Conservation (phyloP, 2,888 invertebrate genomes). For the Hydroisotoma schaefferi region DNA sequence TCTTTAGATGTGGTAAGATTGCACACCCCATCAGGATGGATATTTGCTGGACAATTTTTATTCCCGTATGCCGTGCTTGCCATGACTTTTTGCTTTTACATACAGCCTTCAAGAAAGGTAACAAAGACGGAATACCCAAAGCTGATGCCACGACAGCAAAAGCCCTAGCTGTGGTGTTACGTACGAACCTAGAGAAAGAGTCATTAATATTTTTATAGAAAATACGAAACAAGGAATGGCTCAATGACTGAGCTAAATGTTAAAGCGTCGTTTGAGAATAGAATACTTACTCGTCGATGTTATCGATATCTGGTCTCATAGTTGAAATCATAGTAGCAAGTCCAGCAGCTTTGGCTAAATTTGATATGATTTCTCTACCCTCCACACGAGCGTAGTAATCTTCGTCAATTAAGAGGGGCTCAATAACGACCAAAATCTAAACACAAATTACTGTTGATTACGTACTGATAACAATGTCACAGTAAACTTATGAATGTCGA, state of each 20-base stretch:
- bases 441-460: conserved; percentile 25
- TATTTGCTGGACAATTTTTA: conserved; percentile 99
- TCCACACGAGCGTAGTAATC: conserved; percentile 99
- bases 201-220: too few species aligned
- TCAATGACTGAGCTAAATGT: too few species aligned
- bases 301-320: conserved; percentile 99
- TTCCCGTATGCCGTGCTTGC: conserved; percentile 93
- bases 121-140: conserved; percentile 91
- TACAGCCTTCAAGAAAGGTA: conserved; percentile 98
- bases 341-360: conserved; percentile 98
- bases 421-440: conserved; percentile 94
- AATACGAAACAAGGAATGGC: too few species aligned
- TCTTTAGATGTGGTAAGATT: conserved; percentile 95
- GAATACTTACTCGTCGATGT: conserved; percentile 75
- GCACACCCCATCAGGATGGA: conserved; percentile 99
- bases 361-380: conserved; percentile 98
- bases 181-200: conserved; percentile 65
- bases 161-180: conserved; percentile 98
- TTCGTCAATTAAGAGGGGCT: conserved; percentile 96
- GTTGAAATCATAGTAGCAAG: conserved; percentile 99
- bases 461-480: too few species aligned
- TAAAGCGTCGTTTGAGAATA: too few species aligned
- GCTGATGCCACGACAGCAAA: conserved; percentile 99
- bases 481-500: too few species aligned
- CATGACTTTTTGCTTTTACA: conserved; percentile 99